Conservation (phyloP, 2,113 vertebrate species). For the Cepphus grylle region DNA sequence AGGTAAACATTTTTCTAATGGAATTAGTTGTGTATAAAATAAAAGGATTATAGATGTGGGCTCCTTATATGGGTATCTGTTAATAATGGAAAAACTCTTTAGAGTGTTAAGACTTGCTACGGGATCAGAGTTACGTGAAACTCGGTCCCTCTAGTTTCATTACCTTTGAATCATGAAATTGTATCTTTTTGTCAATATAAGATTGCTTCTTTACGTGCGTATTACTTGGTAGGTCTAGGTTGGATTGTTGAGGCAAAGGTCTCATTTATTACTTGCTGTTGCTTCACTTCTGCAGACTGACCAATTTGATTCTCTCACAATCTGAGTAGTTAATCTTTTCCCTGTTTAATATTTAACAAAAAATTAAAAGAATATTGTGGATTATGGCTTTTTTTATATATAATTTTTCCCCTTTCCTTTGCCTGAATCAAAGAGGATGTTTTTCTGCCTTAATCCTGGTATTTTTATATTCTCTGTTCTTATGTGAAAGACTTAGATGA, state of each 20-base stretch:
- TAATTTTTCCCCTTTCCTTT: neutral
- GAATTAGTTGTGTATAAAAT: neutral
- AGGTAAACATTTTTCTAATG: neutral
- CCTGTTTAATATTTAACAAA: neutral
- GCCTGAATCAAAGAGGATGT: neutral
- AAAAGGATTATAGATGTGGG: neutral
- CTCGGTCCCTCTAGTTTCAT: neutral
- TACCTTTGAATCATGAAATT: neutral
- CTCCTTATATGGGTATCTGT: neutral
- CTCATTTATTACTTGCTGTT: neutral
- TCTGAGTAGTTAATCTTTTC: neutral
- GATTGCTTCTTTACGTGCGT: neutral
- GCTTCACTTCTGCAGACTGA: neutral
- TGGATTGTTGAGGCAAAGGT: neutral
- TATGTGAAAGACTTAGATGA: neutral
- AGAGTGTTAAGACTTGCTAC: neutral
- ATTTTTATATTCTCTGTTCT: neutral
- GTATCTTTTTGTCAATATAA: neutral
- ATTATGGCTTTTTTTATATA: neutral
- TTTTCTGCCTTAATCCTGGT: neutral
- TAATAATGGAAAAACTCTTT: neutral
- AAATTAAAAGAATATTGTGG: neutral
- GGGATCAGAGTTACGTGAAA: neutral
- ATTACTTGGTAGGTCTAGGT: neutral
- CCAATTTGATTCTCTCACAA: neutral